These are phyloP conservation scores for Acanthurus tractus DNA, from an alignment of 2,797 vertebrate species.

Conservation along the genomic window DNA sequence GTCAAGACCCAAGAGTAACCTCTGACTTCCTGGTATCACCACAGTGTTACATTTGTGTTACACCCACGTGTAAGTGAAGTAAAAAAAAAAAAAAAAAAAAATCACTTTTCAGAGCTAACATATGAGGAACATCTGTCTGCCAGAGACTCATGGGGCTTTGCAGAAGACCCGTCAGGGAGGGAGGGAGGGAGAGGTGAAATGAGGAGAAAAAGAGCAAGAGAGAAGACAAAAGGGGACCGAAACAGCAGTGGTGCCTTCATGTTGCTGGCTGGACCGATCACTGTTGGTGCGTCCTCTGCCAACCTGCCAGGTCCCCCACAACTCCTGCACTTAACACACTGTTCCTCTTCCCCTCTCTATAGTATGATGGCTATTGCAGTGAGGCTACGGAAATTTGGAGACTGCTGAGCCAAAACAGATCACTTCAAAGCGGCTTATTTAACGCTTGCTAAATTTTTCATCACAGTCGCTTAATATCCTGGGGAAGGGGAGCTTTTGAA, in stretches of 20 bases:
- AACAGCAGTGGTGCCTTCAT: conserved; percentile 38
- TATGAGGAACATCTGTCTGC: conserved; percentile 81
- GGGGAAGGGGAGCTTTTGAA: conserved; percentile 91
- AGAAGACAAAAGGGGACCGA: conserved; percentile 43
- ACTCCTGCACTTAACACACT: conserved; percentile 72
- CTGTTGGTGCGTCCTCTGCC: conserved; percentile 63
- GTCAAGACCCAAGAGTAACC: conserved; percentile 57
- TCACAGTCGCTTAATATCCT: conserved; percentile 92
- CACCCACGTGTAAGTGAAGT: conserved; percentile 48
- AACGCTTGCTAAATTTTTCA: conserved; percentile 92
- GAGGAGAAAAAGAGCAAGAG: conserved; percentile 45
- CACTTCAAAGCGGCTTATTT: conserved; percentile 92
- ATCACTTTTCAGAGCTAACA: conserved; percentile 62
- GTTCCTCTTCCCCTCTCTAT: conserved; percentile 45
- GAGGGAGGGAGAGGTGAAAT: conserved; percentile 58
- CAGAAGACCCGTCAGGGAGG: conserved; percentile 33
- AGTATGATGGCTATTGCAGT: conserved; percentile 78
- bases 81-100: conserved; percentile 7
- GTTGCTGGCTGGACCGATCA: conserved; percentile 64
- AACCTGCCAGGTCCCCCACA: conserved; percentile 60
- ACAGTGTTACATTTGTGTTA: conserved; percentile 64
- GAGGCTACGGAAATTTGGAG: conserved; percentile 88
- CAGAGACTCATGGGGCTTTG: conserved; percentile 49
- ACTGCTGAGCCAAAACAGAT: conserved; percentile 90
- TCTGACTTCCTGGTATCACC: conserved; percentile 69